Conservation (phyloP, 2,113 vertebrate species). For the Xenopus borealis region DNA sequence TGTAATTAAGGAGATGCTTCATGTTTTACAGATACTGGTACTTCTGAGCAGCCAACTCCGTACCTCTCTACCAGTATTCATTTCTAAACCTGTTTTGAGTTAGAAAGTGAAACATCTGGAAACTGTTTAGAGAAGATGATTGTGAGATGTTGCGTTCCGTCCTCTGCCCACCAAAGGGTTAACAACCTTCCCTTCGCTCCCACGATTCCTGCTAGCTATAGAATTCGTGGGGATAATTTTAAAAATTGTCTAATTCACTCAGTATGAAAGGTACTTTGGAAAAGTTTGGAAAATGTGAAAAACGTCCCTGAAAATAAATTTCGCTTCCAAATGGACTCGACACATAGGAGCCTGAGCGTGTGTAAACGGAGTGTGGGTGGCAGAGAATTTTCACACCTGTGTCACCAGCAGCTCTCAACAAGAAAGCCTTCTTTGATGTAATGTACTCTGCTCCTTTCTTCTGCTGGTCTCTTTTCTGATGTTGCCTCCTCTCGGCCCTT, state of each 20-base stretch:
- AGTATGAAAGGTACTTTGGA: slow-evolving; percentile 4
- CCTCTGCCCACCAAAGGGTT: background rate
- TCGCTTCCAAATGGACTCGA: slow-evolving; percentile 22
- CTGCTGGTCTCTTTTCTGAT: background rate
- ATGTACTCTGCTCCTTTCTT: background rate
- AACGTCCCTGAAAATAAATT: slow-evolving; percentile 20
- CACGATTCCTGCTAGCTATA: background rate
- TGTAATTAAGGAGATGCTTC: too few relatives aligned
- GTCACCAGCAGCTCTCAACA: slow-evolving; percentile 18
- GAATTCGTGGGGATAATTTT: slow-evolving; percentile 1
- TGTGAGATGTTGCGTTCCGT: background rate
- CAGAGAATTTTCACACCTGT: slow-evolving; percentile 29
- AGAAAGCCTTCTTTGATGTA: slow-evolving; percentile 20
- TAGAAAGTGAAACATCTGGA: background rate
- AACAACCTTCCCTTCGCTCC: background rate
- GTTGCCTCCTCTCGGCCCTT: background rate
- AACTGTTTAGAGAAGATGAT: background rate
- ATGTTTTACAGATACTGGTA: too few relatives aligned
- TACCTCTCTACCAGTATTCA: too few relatives aligned
- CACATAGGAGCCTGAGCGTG: slow-evolving; percentile 30
- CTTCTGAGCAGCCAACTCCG: too few relatives aligned
- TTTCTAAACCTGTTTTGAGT: too few relatives aligned
- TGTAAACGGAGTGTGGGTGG: slow-evolving; percentile 34
- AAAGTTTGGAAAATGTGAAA: slow-evolving; percentile 28
- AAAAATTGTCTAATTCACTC: background rate